Base-by-base conservation (phyloP, 2,113 vertebrate species). In the Ariopsis seemanni region DNA sequence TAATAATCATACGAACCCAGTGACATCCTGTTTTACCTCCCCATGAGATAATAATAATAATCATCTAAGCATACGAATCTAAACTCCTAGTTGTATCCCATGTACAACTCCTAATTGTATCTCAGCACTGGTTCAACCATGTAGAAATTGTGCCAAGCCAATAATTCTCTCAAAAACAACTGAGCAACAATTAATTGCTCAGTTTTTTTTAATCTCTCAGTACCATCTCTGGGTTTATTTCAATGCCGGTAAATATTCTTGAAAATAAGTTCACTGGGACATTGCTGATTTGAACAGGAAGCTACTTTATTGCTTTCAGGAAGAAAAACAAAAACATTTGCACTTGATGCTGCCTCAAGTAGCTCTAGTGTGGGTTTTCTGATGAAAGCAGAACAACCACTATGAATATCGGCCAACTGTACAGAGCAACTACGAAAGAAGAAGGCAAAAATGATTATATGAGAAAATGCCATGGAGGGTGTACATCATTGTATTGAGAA, bases 191-290 rank as follows among this genome's bases (percentile, higher is more conserved):
- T 84, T 30, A 58, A 50, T 50, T 7, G 30, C 30, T 30, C 30
- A 30, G 30, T 30, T 30, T 30, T 30, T 30, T 77, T 82, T 69
- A 7, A 85, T 52, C 27, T 53, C 34, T 74, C 83, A 89, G 75
- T 22, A 42, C 42, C 86, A 86, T 69, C 81, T 55, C 48, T 52
- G 65, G 57, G 55, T 86, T 82, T 20, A 78, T 77, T 79, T 84
- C 22, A 78, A 69, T 50, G 18, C 78, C 57, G 25, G 11, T n/a
- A 84, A 86, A 80, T 27, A 71, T n/a, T 52, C 11, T 27, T 88
- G 8, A 34, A 57, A 48, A 48, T 34, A 71, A 48, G 79, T 62
- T 82, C 30, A 62, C 2, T 12, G 34, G 57, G n/a, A 27, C 27
- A 17, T 52, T 42, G 22, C 15, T 20, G 50, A 55, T 53, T 42